Evolutionary conservation across 2,888 invertebrate genomes (phyloP), one percentile per base, ranked within the genome.

Genomic region (Parapristionchus giblindavisi): DNA sequence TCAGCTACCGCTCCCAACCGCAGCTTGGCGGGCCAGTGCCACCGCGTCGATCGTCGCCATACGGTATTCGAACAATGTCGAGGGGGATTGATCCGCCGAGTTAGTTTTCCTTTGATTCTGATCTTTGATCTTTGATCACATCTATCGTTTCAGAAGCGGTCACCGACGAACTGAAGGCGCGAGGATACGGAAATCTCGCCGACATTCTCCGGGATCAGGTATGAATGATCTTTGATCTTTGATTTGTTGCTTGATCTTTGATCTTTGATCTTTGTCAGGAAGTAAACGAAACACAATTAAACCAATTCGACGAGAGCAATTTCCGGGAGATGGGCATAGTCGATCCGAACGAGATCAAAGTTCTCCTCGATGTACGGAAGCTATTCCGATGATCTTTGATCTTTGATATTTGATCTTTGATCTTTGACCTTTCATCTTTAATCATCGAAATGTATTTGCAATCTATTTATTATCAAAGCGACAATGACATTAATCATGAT

Each of bases 261-360:
- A 65, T 6, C 24, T 6, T 6, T 54, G 54, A 54, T n/a, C 24
- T 14, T 36, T 68, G 11, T 1, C 34, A 68, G 68, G 68, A 68
- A 2, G 68, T 68, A 1, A 52, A 21, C 8, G 68, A 48, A 36
- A 27, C 66, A 34, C 74, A 74, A 54, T 21, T 77, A 17, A 51
- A 52, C 11, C n/a, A 24, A 11, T 77, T 77, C 38, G 32, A 74
- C 1, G 74, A 74, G 17, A 36, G 38, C 21, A 56, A 77, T n/a
- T 77, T 77, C 58, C n/a, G 27, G 32, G 60, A 77, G 63, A 61
- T 77, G 38, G 74, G 70, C 11, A 61, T 77, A 5, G 60, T 40
- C 14, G 56, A 61, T 27, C 34, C 32, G 29, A n/a, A 27, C 1
- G 68, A 52, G 6, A 58, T 74, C 21, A 51, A 58, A 1, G 36